Percentiles rank a stretch among this genome's conserved stretches.
phyloP scores from a whole-genome alignment of 2,797 vertebrate species.

The Natrix natrix region DNA sequence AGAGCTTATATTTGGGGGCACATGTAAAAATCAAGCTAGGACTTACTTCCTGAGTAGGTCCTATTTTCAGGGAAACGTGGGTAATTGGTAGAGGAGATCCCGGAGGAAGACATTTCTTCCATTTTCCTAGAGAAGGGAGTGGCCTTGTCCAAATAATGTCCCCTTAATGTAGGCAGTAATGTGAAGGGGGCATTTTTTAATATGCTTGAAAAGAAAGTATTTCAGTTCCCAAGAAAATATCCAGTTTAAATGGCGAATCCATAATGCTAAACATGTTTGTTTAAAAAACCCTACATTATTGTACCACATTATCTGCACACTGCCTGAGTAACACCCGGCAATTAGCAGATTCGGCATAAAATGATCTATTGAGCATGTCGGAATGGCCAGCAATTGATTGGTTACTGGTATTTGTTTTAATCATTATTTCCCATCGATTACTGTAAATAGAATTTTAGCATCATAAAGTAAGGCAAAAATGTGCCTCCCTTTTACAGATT shows the following conservation, averaged over 20 bases:
- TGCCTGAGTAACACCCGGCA: constrained; percentile 17
- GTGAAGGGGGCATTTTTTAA: not conserved
- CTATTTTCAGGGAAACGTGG: too few relatives aligned
- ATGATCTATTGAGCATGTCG: constrained; percentile 15
- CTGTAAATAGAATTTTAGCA: constrained; percentile 26
- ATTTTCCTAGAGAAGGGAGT: not conserved
- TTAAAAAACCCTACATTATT: constrained; percentile 17
- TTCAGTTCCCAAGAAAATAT: constrained; percentile 8
- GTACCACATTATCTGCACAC: not conserved
- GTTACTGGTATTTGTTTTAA: constrained; percentile 36
- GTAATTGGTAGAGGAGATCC: not conserved
- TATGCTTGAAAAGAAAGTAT: not conserved
- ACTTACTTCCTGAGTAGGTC: too few relatives aligned
- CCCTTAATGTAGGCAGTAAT: not conserved
- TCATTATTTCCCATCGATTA: constrained; percentile 32
- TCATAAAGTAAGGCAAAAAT: constrained; percentile 26
- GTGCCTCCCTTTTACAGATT: not conserved
- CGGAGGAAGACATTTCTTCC: not conserved
- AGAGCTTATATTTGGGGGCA: too few relatives aligned
- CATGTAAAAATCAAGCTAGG: too few relatives aligned
- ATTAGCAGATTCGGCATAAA: constrained; percentile 25
- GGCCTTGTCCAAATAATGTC: not conserved
- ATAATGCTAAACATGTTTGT: constrained; percentile 34
- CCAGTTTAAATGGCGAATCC: constrained; percentile 24
- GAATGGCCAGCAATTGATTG: constrained; percentile 30